Conservation (phyloP, 35 echinoderm and acorn worm genomes). For the Stichopus chloronotus region DNA sequence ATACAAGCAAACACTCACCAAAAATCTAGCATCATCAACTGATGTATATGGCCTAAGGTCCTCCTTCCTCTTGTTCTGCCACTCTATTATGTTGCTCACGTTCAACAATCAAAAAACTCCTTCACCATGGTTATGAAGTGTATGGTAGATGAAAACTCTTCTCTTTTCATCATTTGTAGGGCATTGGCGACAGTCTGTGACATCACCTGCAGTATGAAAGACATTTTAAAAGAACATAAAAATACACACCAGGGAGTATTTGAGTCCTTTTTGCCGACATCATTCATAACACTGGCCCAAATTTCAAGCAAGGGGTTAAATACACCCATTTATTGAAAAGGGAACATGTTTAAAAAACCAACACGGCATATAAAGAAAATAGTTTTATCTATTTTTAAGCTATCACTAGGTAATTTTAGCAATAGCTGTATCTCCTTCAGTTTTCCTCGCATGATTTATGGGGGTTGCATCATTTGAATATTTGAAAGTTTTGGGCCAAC, state of each 20-base stretch:
- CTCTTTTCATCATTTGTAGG: conserved; percentile 9
- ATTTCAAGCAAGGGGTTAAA: too few species aligned
- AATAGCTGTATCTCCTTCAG: too few species aligned
- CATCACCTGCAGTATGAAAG: conserved; percentile 59
- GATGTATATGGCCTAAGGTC: conserved; percentile 43
- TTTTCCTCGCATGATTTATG: too few species aligned
- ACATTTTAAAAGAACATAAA: conserved; percentile 4
- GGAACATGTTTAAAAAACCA: too few species aligned
- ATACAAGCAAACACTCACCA: conserved; percentile 23
- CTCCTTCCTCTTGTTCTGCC: conserved; percentile 50
- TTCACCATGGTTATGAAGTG: conserved; percentile 75
- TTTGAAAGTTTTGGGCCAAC: too few species aligned
- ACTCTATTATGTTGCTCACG: conserved; percentile 47
- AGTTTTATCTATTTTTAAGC: too few species aligned
- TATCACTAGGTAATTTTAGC: too few species aligned
- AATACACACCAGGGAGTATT: not conserved
- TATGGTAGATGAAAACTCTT: conserved; percentile 56
- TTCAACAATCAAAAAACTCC: conserved; percentile 78
- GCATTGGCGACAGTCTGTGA: conserved; percentile 68
- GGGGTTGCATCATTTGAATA: too few species aligned
- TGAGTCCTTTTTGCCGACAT: not conserved
- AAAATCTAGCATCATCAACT: conserved; percentile 69
- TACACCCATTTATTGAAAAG: too few species aligned
- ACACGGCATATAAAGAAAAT: too few species aligned
- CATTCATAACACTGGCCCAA: not conserved